These are phyloP conservation scores for Actinopyga echinites DNA, from an alignment of 53 echinoderm and acorn worm genomes.

Conservation along the genomic window DNA sequence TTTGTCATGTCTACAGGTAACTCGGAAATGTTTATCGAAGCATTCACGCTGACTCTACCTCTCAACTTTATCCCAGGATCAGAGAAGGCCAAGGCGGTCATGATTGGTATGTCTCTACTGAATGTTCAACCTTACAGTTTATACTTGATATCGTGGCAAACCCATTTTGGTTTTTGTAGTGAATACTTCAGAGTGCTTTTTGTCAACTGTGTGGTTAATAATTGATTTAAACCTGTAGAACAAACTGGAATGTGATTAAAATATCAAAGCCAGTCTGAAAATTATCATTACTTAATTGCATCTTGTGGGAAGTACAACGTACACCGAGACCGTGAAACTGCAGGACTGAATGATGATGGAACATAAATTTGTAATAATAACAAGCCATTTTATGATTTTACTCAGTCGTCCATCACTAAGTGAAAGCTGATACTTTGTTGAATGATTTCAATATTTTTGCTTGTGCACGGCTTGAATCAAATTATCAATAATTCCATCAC, in stretches of 20 bases:
- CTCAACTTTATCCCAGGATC: conserved; percentile 92
- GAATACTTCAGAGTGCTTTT: background rate
- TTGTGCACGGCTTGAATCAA: no score
- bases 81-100: conserved; percentile 65
- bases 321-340: no score
- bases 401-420: no score
- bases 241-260: background rate
- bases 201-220: background rate
- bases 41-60: conserved; percentile 74
- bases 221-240: background rate
- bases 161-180: no score
- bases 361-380: no score
- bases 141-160: background rate
- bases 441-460: no score
- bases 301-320: no score
- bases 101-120: conserved; percentile 51
- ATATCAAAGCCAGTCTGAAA: background rate
- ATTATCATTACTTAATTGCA: background rate
- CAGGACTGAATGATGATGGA: no score
- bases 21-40: conserved; percentile 72
- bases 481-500: no score
- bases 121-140: background rate
- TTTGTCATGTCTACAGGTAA: conserved; percentile 39
- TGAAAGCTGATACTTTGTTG: no score
- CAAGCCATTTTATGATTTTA: no score